phyloP scores from a whole-genome alignment of 2,113 vertebrate species.

The Limnothrissa miodon region DNA sequence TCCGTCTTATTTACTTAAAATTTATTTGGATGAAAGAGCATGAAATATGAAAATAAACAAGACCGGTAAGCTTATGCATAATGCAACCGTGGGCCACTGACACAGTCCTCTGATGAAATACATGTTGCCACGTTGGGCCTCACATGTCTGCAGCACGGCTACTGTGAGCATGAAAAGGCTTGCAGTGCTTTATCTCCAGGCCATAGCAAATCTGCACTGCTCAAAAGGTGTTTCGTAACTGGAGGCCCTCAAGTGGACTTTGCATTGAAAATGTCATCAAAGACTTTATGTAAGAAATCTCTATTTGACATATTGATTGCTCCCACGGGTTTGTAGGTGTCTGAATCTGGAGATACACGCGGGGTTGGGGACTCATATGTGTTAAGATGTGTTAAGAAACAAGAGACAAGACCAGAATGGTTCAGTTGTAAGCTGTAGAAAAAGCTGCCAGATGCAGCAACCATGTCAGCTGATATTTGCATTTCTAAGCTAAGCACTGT shows the following conservation, averaged over 20 bases:
- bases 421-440: not conserved
- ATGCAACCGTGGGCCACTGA: not conserved
- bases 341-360: not conserved
- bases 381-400: not conserved
- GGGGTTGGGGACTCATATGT: not conserved
- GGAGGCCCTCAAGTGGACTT: conserved; percentile 39
- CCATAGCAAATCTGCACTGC: conserved; percentile 21
- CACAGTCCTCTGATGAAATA: not conserved
- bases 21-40: not conserved
- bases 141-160: not conserved
- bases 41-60: not conserved
- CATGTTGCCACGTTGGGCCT: not conserved
- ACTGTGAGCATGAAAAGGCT: not conserved
- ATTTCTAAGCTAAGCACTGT: not conserved
- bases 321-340: conserved; percentile 13
- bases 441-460: not conserved
- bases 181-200: conserved; percentile 21
- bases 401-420: not conserved
- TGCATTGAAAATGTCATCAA: conserved; percentile 35
- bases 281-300: conserved; percentile 36
- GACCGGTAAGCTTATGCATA: not conserved
- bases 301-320: conserved; percentile 28
- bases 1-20: not conserved
- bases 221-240: conserved; percentile 32
- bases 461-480: conserved; percentile 5